Conservation (phyloP, 1,140 invertebrate genomes). For the Eubasilissa regina region DNA sequence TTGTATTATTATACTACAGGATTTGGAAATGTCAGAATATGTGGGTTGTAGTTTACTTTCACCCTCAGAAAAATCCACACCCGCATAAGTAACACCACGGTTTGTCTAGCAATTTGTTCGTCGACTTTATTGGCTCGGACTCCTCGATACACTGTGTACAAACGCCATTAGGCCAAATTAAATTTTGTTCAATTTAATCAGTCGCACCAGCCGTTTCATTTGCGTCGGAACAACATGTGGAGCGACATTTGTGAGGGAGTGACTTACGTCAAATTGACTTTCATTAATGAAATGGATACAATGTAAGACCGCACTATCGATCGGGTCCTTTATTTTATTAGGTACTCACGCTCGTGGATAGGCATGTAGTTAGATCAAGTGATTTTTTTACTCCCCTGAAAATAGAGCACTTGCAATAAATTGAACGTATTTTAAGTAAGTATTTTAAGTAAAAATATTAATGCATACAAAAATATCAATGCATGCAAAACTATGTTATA, state of each 20-base stretch:
- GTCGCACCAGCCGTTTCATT: slow-evolving; percentile 46
- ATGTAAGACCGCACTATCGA: slow-evolving; percentile 2
- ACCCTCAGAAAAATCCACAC: slow-evolving; percentile 19
- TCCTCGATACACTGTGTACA: slow-evolving; percentile 37
- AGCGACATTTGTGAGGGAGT: slow-evolving; percentile 24
- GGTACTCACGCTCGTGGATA: no score
- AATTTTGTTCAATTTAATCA: slow-evolving; percentile 55
- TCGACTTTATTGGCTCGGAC: slow-evolving; percentile 19
- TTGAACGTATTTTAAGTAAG: no score
- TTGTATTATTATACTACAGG: no score
- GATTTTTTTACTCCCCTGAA: no score
- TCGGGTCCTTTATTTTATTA: neutral
- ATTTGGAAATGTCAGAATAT: no score
- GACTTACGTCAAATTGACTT: slow-evolving; percentile 47
- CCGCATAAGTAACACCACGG: slow-evolving; percentile 28
- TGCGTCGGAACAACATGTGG: slow-evolving; percentile 42
- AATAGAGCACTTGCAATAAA: no score
- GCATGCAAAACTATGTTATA: no score
- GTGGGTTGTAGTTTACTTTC: neutral
- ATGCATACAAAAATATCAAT: no score
- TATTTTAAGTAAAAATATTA: no score
- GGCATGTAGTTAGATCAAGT: no score
- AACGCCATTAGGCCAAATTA: slow-evolving; percentile 51
- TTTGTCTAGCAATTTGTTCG: slow-evolving; percentile 50
- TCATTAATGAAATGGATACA: slow-evolving; percentile 54